phyloP scores from a whole-genome alignment of 2,888 invertebrate genomes.

The Hyles lineata region DNA sequence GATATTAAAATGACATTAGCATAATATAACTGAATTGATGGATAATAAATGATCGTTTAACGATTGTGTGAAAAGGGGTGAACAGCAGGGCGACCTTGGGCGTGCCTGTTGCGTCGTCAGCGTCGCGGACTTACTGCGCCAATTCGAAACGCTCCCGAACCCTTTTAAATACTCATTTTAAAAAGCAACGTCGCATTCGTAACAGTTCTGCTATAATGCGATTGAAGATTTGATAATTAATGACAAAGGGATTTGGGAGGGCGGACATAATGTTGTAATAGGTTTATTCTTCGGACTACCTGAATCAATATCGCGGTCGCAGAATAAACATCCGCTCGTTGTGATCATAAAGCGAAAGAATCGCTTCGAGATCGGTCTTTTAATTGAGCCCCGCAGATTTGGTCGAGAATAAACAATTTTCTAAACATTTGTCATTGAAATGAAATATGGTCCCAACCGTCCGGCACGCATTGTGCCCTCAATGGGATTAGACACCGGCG shows the following conservation, averaged over 20 bases:
- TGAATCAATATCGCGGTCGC: conserved; percentile 75
- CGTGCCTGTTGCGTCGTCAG: conserved; percentile 69
- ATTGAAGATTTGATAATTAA: conserved; percentile 62
- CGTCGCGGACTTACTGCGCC: conserved; percentile 50
- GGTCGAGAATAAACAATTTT: conserved; percentile 80
- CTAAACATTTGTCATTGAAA: conserved; percentile 83
- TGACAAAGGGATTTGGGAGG: conserved; percentile 60
- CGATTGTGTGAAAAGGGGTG: conserved; percentile 70
- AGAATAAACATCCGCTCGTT: conserved; percentile 77
- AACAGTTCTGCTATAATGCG: conserved; percentile 58
- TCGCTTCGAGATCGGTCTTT: conserved; percentile 64
- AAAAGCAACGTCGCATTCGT: conserved; percentile 49
- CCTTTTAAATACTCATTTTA: conserved; percentile 53
- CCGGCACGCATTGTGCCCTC: conserved; percentile 69
- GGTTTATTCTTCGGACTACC: conserved; percentile 79
- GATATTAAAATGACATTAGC: conserved; percentile 51
- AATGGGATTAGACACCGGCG: conserved; percentile 81
- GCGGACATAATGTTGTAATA: conserved; percentile 70
- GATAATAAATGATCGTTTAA: conserved; percentile 78
- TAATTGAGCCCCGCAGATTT: conserved; percentile 73
- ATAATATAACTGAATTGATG: conserved; percentile 62
- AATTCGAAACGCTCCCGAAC: conserved; percentile 65
- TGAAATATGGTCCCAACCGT: conserved; percentile 77
- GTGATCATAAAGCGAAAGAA: conserved; percentile 66
- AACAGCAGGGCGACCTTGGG: conserved; percentile 61